Conservation (phyloP, 2,113 vertebrate genomes). For the Sylvilagus bachmani region DNA sequence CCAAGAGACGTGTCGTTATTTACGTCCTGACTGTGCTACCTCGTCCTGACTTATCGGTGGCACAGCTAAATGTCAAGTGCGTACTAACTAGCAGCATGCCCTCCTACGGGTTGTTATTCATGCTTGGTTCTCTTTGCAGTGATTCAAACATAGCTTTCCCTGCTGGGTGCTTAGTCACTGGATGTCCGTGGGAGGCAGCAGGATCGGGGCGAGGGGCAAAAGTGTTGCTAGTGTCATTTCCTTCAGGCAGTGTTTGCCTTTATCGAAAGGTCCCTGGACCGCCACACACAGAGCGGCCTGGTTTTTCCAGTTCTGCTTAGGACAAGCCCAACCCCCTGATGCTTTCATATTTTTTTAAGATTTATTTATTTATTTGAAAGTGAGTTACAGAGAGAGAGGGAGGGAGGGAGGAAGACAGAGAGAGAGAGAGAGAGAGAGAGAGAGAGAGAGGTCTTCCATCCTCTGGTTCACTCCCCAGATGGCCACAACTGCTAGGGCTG, state of each 20-base stretch:
- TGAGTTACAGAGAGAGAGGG: no score
- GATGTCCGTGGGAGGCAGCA: background rate
- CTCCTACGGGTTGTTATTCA: background rate
- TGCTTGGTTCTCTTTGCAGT: background rate
- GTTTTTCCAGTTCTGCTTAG: background rate
- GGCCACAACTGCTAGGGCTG: no score
- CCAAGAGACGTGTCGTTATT: background rate
- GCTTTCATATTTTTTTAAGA: no score
- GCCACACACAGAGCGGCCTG: background rate
- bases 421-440: no score
- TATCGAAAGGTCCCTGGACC: background rate
- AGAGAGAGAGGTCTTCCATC: no score
- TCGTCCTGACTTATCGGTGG: background rate
- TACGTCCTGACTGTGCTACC: background rate
- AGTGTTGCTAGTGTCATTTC: background rate
- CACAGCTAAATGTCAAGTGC: slow-evolving; percentile 18
- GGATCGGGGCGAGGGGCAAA: background rate
- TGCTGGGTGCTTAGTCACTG: slow-evolving; percentile 39
- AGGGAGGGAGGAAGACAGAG: no score
- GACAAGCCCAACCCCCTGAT: background rate
- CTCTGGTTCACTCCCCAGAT: no score
- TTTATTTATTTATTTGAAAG: no score
- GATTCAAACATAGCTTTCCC: background rate
- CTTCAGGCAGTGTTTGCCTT: background rate
- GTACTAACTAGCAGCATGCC: background rate